A percentile compares a stretch with the other conserved stretches of the same genome.
These are phyloP conservation scores for Varecia variegata DNA, from an alignment of 2,797 vertebrate species.

Conservation along the genomic window DNA sequence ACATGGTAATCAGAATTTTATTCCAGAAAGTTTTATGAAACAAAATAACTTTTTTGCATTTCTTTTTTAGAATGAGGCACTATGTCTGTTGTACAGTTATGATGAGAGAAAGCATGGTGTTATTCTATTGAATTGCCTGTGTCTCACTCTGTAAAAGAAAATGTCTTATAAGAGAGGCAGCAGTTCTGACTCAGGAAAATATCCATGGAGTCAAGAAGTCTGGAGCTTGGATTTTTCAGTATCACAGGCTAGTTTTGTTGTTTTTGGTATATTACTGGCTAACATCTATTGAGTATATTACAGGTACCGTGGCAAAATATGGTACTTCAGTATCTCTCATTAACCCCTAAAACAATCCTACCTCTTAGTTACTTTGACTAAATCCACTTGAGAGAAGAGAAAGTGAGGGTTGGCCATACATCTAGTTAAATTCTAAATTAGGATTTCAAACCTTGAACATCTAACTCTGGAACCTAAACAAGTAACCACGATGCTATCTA, in stretches of 20 bases:
- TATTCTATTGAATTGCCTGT: not conserved
- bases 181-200: not conserved
- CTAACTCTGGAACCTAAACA: not conserved
- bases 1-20: not conserved
- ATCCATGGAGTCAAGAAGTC: not conserved
- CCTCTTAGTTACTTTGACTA: not conserved
- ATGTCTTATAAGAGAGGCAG: not conserved
- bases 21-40: constrained; percentile 18
- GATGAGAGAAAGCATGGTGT: not conserved
- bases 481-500: not conserved
- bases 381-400: not conserved
- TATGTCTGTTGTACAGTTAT: not conserved
- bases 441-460: not conserved
- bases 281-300: not conserved
- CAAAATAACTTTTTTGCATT: not conserved
- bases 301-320: not conserved
- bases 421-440: not conserved
- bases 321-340: not conserved
- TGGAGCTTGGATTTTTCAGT: constrained; percentile 5
- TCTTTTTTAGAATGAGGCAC: not conserved
- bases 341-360: not conserved
- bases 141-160: not conserved
- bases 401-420: not conserved
- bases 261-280: not conserved
- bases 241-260: not conserved